Evolutionary conservation across 2,888 invertebrate genomes (phyloP).

Genomic region (Drosophila quinaria): DNA sequence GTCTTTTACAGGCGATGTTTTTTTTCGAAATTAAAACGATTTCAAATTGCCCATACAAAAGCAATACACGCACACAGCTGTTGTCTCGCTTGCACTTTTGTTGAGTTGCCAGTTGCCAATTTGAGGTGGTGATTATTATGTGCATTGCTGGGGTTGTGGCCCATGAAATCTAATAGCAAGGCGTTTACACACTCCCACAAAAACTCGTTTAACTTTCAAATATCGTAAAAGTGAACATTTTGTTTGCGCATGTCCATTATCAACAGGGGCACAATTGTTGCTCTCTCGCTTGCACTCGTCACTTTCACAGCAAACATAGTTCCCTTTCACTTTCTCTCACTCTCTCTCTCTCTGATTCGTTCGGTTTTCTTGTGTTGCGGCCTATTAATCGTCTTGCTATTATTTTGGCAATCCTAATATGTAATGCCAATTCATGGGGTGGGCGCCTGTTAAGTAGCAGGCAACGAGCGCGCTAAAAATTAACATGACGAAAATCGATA

Average conservation of each 20-base stretch:
- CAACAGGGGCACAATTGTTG: constrained; percentile 43
- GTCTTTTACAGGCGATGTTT: constrained; percentile 37
- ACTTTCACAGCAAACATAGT: constrained; percentile 18
- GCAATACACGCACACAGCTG: constrained; percentile 37
- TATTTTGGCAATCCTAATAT: constrained; percentile 81
- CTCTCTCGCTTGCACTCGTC: constrained; percentile 48
- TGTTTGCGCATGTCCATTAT: constrained; percentile 51
- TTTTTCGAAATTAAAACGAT: constrained; percentile 72
- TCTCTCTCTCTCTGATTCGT: too few relatives aligned
- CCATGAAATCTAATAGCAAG: not conserved
- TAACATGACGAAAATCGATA: constrained; percentile 66
- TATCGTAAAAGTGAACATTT: constrained; percentile 40
- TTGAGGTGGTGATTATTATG: constrained; percentile 24
- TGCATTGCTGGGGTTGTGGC: constrained; percentile 3
- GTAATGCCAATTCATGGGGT: constrained; percentile 76
- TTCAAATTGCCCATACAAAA: constrained; percentile 68
- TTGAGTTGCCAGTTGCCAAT: constrained; percentile 54
- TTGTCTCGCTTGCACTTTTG: constrained; percentile 56
- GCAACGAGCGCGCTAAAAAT: constrained; percentile 63
- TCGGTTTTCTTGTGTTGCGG: constrained; percentile 1
- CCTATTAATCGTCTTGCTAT: constrained; percentile 79
- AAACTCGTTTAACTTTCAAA: constrained; percentile 27
- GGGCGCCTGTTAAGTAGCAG: constrained; percentile 80
- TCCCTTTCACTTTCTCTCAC: constrained; percentile 1
- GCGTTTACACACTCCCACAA: not conserved